phyloP scores from a whole-genome alignment of 2,797 vertebrate genomes.

The Trachurus trachurus region DNA sequence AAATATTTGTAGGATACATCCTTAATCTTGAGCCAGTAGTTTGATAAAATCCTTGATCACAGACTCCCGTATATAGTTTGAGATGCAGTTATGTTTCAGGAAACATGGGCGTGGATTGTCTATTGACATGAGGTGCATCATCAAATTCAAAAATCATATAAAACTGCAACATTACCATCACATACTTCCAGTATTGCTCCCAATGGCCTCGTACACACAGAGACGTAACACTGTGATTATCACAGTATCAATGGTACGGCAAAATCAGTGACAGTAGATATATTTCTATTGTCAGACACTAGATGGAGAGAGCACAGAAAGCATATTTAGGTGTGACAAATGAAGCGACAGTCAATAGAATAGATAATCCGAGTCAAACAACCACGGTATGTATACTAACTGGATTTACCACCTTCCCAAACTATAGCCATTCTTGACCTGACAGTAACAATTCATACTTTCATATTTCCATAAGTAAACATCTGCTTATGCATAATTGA shows the following conservation, averaged over 20 bases:
- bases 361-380: slow-evolving; percentile 17
- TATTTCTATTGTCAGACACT: neutral
- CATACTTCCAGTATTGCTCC: neutral
- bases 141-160: neutral
- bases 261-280: neutral
- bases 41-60: neutral
- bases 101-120: neutral
- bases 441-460: neutral
- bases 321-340: slow-evolving; percentile 5
- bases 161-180: neutral
- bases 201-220: neutral
- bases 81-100: neutral
- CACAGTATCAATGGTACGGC: neutral
- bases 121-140: neutral
- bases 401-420: slow-evolving; percentile 26
- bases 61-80: neutral
- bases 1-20: neutral
- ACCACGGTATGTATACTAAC: slow-evolving; percentile 25
- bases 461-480: neutral
- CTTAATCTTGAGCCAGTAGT: neutral
- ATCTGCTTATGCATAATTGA: slow-evolving; percentile 1
- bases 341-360: slow-evolving; percentile 13
- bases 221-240: neutral
- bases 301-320: neutral
- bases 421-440: neutral